Evolutionary conservation across 2,113 vertebrate genomes (phyloP).

Genomic region (Channa argus): DNA sequence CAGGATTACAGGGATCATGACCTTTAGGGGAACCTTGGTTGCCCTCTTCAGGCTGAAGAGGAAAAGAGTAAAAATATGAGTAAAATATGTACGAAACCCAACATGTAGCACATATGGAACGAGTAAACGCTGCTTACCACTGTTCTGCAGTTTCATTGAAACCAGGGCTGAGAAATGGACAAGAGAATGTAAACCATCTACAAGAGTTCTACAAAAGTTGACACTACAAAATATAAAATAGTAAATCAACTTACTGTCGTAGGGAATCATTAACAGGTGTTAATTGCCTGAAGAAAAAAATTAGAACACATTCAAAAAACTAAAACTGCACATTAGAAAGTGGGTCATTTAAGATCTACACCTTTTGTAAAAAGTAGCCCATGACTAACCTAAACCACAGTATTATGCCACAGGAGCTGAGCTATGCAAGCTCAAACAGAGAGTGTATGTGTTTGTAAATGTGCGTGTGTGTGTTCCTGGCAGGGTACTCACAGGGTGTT

Average conservation of each 20-base stretch:
- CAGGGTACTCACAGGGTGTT: constrained; percentile 89
- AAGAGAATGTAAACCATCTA: constrained; percentile 13
- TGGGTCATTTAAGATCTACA: constrained; percentile 37
- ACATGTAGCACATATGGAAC: background rate
- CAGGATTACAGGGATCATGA: constrained; percentile 93
- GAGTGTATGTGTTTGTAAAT: background rate
- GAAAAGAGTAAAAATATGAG: background rate
- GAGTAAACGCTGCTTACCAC: constrained; percentile 85
- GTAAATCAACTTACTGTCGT: constrained; percentile 54
- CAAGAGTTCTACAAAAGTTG: background rate
- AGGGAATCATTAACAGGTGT: constrained; percentile 65
- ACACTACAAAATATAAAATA: constrained; percentile 9
- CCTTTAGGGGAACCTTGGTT: constrained; percentile 89
- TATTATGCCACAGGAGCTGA: constrained; percentile 5
- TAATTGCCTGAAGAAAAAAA: constrained; percentile 52
- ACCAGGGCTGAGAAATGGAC: constrained; percentile 62
- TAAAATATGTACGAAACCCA: background rate
- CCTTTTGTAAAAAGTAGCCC: constrained; percentile 33
- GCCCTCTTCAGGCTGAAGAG: constrained; percentile 66
- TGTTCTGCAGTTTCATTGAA: constrained; percentile 85
- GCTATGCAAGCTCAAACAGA: background rate
- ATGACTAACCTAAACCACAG: constrained; percentile 20
- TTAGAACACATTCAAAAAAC: constrained; percentile 38
- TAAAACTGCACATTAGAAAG: constrained; percentile 15
- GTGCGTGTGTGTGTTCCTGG: background rate